phyloP scores from a whole-genome alignment of 1,140 invertebrate species.

The Heliconius hewitsoni region DNA sequence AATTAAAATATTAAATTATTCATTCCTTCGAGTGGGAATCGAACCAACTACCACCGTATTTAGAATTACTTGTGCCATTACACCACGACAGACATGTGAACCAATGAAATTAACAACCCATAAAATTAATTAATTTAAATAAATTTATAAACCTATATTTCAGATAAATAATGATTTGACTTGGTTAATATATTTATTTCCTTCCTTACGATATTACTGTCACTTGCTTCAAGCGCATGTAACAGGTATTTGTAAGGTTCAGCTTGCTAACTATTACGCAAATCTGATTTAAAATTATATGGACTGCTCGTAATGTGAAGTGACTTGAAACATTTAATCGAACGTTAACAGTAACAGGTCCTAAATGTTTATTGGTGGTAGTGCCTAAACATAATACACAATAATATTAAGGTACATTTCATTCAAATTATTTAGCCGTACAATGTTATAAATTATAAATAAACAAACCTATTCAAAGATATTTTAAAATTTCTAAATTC shows the following conservation, averaged over 20 bases:
- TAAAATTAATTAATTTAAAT: too few species aligned
- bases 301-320: conserved; percentile 48
- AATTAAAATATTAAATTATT: too few species aligned
- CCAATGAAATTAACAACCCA: too few species aligned
- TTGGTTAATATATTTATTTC: background rate
- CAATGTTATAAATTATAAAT: too few species aligned
- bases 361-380: background rate
- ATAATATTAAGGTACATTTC: too few species aligned
- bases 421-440: background rate
- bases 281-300: conserved; percentile 53
- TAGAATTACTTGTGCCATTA: too few species aligned
- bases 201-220: conserved; percentile 17
- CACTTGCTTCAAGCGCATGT: conserved; percentile 20
- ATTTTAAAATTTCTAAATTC: too few species aligned
- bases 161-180: background rate
- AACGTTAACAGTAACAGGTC: conserved; percentile 40
- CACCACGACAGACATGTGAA: too few species aligned
- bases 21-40: too few species aligned
- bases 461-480: too few species aligned
- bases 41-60: too few species aligned
- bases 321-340: conserved; percentile 45
- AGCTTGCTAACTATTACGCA: conserved; percentile 50
- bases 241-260: conserved; percentile 32
- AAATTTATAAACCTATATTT: too few species aligned
- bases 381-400: background rate